Conservation (phyloP, 1,140 invertebrate species). For the Hirudo medicinalis region DNA sequence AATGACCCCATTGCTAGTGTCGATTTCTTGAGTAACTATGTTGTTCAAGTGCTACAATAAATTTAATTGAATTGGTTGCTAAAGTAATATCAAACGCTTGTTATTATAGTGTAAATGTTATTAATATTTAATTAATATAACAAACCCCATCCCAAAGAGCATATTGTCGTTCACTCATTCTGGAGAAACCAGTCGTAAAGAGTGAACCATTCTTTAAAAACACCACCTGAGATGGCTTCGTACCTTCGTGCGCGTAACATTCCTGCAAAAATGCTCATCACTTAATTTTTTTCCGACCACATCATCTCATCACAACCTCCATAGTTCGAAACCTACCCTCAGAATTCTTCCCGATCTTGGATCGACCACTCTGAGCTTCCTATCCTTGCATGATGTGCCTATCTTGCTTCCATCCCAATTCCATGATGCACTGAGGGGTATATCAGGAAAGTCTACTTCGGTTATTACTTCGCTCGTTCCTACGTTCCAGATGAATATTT, state of each 20-base stretch:
- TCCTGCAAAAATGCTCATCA: conserved; percentile 32
- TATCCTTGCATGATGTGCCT: conserved; percentile 39
- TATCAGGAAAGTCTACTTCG: conserved; percentile 34
- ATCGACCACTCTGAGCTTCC: conserved; percentile 35
- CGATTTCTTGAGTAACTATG: conserved; percentile 35
- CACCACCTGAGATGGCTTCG: conserved; percentile 34
- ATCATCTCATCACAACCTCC: too few relatives aligned
- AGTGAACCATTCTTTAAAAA: conserved; percentile 37
- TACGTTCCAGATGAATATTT: conserved; percentile 43
- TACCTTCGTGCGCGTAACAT: conserved; percentile 34
- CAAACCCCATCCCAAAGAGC: conserved; percentile 39
- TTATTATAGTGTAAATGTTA: not conserved
- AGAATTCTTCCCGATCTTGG: conserved; percentile 34
- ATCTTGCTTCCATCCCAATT: conserved; percentile 37
- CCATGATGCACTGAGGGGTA: conserved; percentile 35
- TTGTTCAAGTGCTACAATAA: conserved; percentile 22
- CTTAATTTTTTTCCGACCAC: too few relatives aligned
- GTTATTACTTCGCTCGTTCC: conserved; percentile 32
- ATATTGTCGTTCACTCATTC: conserved; percentile 42
- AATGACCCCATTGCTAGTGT: conserved; percentile 40
- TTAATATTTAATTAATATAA: not conserved
- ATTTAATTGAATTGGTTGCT: not conserved
- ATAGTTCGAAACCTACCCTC: conserved; percentile 24
- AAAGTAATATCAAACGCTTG: not conserved
- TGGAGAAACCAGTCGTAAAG: conserved; percentile 42